Conservation (phyloP, 1,140 invertebrate species). For the Bacillus rossius region DNA sequence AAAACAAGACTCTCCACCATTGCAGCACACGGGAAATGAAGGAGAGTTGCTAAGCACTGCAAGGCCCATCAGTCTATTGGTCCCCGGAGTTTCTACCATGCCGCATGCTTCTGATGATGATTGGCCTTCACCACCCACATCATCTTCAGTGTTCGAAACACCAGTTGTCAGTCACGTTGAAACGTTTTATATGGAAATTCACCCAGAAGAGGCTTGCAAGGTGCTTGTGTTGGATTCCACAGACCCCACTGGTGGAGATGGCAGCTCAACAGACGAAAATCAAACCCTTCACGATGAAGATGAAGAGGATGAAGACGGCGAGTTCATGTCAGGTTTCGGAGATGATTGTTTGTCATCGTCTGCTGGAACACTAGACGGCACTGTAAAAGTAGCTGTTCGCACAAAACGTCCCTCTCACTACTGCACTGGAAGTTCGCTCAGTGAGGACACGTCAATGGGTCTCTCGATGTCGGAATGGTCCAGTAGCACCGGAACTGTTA, state of each 20-base stretch:
- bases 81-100: too few relatives aligned
- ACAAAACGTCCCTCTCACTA: constrained; percentile 25
- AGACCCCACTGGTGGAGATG: constrained; percentile 24
- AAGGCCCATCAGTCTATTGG: too few relatives aligned
- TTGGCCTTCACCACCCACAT: constrained; percentile 67
- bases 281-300: constrained; percentile 52
- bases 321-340: not conserved
- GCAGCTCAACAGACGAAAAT: constrained; percentile 24
- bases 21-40: not conserved
- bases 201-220: constrained; percentile 62
- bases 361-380: constrained; percentile 59
- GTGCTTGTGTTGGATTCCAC: constrained; percentile 49
- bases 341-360: constrained; percentile 8
- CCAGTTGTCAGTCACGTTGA: constrained; percentile 72
- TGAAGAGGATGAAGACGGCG: constrained; percentile 17
- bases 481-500: constrained; percentile 6
- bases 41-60: too few relatives aligned
- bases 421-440: constrained; percentile 12
- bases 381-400: constrained; percentile 67
- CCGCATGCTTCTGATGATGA: constrained; percentile 45
- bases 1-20: not conserved
- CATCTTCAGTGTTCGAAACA: constrained; percentile 57
- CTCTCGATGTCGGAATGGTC: constrained; percentile 11
- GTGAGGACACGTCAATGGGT: constrained; percentile 17
- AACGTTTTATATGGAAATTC: constrained; percentile 73